A percentile compares a stretch with the other conserved stretches of the same genome.
phyloP scores from a whole-genome alignment of 1,140 invertebrate species.

The Achatina immaculata region DNA sequence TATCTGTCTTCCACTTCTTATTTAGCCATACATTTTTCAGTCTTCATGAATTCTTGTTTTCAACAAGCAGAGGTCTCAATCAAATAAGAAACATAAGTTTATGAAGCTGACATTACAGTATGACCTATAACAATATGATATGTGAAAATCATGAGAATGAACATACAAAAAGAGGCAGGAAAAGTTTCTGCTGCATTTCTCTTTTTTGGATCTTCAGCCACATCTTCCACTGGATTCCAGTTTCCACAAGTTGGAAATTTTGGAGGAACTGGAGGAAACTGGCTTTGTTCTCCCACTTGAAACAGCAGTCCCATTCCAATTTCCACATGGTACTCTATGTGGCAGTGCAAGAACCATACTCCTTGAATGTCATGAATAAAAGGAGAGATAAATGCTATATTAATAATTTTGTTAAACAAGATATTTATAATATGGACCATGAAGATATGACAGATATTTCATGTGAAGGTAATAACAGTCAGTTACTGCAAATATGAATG shows the following conservation, averaged over 20 bases:
- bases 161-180: background rate
- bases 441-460: too few relatives aligned
- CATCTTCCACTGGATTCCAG: constrained; percentile 11
- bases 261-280: constrained; percentile 73
- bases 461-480: too few relatives aligned
- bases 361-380: constrained; percentile 72
- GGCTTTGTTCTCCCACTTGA: constrained; percentile 76
- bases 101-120: background rate
- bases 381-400: too few relatives aligned
- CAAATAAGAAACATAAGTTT: too few relatives aligned
- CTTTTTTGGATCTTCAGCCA: background rate
- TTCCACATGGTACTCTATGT: constrained; percentile 91
- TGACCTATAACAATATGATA: background rate
- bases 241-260: constrained; percentile 49
- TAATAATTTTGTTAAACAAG: too few relatives aligned
- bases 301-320: constrained; percentile 90
- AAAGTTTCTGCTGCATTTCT: background rate
- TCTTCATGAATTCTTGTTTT: too few relatives aligned
- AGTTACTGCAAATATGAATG: too few relatives aligned
- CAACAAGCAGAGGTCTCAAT: too few relatives aligned
- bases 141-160: background rate
- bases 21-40: too few relatives aligned
- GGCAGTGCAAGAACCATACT: constrained; percentile 92
- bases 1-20: too few relatives aligned
- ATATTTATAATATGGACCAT: too few relatives aligned